Conservation (phyloP, 2,888 invertebrate genomes). For the Metacarcinus magister region DNA sequence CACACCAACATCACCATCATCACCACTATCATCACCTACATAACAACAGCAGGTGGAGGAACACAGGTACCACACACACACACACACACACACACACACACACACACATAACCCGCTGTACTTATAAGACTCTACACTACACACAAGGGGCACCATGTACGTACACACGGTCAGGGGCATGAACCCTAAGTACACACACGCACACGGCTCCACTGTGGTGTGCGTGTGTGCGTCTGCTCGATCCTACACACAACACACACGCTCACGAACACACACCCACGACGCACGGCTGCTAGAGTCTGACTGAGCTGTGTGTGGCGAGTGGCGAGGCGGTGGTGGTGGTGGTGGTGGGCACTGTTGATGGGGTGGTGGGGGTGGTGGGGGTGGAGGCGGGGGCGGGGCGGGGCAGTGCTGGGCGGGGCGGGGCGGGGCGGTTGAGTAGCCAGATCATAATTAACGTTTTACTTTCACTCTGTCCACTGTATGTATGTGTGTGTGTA, state of each 20-base stretch:
- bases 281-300: neutral
- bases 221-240: neutral
- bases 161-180: neutral
- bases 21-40: slow-evolving; percentile 21
- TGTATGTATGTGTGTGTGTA: neutral
- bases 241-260: no score
- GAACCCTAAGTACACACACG: neutral
- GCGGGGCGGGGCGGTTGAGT: neutral
- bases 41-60: neutral
- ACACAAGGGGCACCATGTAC: neutral
- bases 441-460: neutral
- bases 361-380: neutral
- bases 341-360: neutral
- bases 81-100: neutral
- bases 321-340: neutral
- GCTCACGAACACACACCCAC: neutral
- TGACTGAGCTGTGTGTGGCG: neutral
- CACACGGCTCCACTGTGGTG: neutral
- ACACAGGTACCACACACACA: neutral
- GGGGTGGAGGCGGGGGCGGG: neutral
- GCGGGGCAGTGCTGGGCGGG: neutral
- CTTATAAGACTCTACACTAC: no score
- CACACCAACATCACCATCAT: slow-evolving; percentile 31
- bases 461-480: neutral
- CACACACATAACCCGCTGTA: neutral